These are phyloP conservation scores for Geodia barretti DNA, from an alignment of 37 sponge, comb jelly and placozoan genomes.

Conservation along the genomic window DNA sequence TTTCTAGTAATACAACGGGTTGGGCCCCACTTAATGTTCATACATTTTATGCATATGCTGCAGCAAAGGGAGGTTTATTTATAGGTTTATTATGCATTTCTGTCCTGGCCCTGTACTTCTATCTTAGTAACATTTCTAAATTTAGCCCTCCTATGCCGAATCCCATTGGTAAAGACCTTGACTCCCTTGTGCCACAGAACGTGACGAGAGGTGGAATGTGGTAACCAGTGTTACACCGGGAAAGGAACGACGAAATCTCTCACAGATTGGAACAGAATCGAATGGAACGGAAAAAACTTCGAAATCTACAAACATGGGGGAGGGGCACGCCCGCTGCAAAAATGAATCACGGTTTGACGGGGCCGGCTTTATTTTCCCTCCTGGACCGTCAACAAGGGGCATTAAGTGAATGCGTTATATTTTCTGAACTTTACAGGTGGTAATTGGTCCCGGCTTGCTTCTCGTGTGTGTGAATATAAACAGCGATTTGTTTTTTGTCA, in stretches of 20 bases:
- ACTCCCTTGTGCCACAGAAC: conserved; percentile 13
- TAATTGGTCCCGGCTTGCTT: background rate
- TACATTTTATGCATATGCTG: no score
- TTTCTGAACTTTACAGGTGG: conserved; percentile 68
- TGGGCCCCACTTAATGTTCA: no score
- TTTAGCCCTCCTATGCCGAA: background rate
- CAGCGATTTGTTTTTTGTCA: background rate
- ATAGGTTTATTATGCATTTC: no score
- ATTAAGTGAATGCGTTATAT: conserved; percentile 52
- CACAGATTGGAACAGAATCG: conserved; percentile 39
- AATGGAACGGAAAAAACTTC: conserved; percentile 62
- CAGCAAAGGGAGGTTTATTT: no score
- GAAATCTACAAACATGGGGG: conserved; percentile 37
- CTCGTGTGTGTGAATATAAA: background rate
- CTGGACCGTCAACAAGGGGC: conserved; percentile 39
- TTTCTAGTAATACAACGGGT: no score
- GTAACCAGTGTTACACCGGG: conserved; percentile 50
- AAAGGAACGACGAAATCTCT: conserved; percentile 36
- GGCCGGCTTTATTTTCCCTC: conserved; percentile 72
- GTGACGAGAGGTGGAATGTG: background rate
- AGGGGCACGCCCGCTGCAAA: conserved; percentile 58
- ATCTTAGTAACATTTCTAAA: no score
- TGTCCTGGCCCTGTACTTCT: no score
- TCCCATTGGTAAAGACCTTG: background rate
- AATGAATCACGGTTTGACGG: conserved; percentile 59